phyloP scores from a whole-genome alignment of 1,140 invertebrate genomes.

The Drosophila navojoa region DNA sequence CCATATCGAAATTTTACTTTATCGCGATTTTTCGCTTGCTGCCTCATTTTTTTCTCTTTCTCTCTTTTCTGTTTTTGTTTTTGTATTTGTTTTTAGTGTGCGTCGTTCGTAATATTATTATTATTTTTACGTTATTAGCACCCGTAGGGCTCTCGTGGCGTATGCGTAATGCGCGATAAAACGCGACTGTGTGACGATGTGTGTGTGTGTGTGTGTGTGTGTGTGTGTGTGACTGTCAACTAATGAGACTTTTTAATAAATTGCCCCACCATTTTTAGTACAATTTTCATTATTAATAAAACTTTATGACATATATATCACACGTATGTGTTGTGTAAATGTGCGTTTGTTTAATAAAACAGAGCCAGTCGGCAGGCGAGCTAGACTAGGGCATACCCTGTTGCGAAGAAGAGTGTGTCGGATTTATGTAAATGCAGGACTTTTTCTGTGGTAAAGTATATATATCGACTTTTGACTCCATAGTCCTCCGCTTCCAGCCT shows the following conservation, averaged over 20 bases:
- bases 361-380: background rate
- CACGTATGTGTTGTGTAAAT: constrained; percentile 39
- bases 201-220: constrained; percentile 15
- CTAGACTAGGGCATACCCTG: constrained; percentile 9
- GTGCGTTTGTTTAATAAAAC: constrained; percentile 64
- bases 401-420: background rate
- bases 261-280: constrained; percentile 76
- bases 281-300: constrained; percentile 83
- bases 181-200: constrained; percentile 10
- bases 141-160: constrained; percentile 72
- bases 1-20: constrained; percentile 82
- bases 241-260: constrained; percentile 83
- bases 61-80: background rate
- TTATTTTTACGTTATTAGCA: constrained; percentile 79
- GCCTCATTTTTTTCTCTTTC: constrained; percentile 36
- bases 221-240: constrained; percentile 44
- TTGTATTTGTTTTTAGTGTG: constrained; percentile 35
- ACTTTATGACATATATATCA: constrained; percentile 78
- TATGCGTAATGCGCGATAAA: constrained; percentile 79
- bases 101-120: constrained; percentile 54
- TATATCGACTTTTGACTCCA: too few relatives aligned
- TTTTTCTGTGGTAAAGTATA: too few relatives aligned
- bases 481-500: too few relatives aligned
- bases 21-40: constrained; percentile 60
- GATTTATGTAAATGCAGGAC: too few relatives aligned